These are phyloP conservation scores for Enteromius fasciolatus DNA, from an alignment of 2,797 vertebrate species.

Conservation along the genomic window DNA sequence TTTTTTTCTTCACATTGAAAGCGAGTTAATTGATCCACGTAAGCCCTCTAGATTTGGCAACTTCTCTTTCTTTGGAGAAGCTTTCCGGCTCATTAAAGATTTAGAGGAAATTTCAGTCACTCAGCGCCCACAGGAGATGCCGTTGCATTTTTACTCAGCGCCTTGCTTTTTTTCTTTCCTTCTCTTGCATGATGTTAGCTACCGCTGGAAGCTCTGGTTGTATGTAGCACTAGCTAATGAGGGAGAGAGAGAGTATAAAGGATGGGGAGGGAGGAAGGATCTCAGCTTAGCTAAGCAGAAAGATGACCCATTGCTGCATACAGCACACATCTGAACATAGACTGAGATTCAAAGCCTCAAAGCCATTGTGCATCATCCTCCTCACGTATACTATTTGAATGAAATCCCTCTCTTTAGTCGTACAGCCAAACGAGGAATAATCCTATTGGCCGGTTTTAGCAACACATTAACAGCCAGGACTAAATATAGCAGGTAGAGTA, in stretches of 20 bases:
- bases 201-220: slow-evolving; percentile 56
- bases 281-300: slow-evolving; percentile 65
- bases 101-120: slow-evolving; percentile 79
- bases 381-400: slow-evolving; percentile 21
- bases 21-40: slow-evolving; percentile 57
- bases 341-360: background rate
- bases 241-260: slow-evolving; percentile 47
- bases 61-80: slow-evolving; percentile 70
- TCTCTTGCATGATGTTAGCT: slow-evolving; percentile 59
- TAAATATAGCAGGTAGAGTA: slow-evolving; percentile 60
- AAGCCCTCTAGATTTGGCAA: slow-evolving; percentile 74
- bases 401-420: slow-evolving; percentile 21
- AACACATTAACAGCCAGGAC: slow-evolving; percentile 56
- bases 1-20: slow-evolving; percentile 47
- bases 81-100: slow-evolving; percentile 84
- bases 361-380: background rate
- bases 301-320: slow-evolving; percentile 53
- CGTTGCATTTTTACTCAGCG: slow-evolving; percentile 73
- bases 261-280: slow-evolving; percentile 35
- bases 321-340: slow-evolving; percentile 36
- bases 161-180: slow-evolving; percentile 50
- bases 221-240: slow-evolving; percentile 55
- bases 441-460: slow-evolving; percentile 56
- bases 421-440: slow-evolving; percentile 43
- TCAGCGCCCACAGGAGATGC: slow-evolving; percentile 82